Conservation (phyloP, 2,113 vertebrate genomes). For the Strix aluco region DNA sequence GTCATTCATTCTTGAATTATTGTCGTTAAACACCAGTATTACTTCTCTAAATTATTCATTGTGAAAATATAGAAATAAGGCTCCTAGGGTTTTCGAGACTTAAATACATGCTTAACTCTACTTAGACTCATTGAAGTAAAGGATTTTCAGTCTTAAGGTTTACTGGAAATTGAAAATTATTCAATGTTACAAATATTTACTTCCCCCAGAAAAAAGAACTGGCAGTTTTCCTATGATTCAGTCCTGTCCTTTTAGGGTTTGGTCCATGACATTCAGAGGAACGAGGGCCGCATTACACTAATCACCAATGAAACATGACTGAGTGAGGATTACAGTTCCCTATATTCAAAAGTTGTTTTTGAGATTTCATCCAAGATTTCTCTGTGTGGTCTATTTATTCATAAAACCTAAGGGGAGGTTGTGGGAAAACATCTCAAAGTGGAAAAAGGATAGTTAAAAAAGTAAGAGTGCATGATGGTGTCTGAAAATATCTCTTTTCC, state of each 20-base stretch:
- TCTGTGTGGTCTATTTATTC: background rate
- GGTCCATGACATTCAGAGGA: background rate
- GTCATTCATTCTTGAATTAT: background rate
- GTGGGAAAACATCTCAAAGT: background rate
- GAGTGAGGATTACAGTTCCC: background rate
- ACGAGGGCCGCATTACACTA: background rate
- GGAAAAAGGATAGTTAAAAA: background rate
- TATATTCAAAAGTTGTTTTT: background rate
- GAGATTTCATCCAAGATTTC: background rate
- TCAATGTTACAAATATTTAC: background rate
- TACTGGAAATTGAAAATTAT: background rate
- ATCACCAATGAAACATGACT: background rate
- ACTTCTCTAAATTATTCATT: background rate
- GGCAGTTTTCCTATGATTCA: background rate
- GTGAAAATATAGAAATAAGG: background rate
- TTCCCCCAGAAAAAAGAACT: fast-evolving
- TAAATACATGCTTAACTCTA: background rate
- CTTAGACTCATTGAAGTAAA: background rate
- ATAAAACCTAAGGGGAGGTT: background rate
- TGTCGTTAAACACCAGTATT: background rate
- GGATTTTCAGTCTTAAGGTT: background rate
- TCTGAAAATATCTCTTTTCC: background rate
- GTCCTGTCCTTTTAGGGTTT: background rate
- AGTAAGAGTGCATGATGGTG: background rate
- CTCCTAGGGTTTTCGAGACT: background rate